Evolutionary conservation across 1,140 invertebrate genomes (phyloP), one percentile per base, ranked within the genome.

Genomic region (Fopius arisanus): DNA sequence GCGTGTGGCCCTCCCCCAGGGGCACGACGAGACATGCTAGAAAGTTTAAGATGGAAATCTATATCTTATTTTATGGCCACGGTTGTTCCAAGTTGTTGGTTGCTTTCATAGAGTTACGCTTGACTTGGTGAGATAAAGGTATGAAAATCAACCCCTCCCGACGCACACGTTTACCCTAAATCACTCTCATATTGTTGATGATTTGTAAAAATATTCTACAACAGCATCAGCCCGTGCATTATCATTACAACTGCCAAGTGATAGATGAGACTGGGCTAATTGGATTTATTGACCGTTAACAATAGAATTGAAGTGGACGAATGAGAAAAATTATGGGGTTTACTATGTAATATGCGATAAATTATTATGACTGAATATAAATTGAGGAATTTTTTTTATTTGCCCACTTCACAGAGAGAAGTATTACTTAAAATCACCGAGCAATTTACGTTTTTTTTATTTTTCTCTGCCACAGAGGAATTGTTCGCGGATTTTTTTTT

Each of bases 1-100:
- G 43, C 43, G 43, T 48, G 43, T 48, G 5, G 43, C 43, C 43
- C 43, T n/a, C 43, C 43, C 43, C 28, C 72, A 67, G 28, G 40
- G 29, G 33, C 51, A 67, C 67, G 41, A 29, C 33, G 43, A 14
- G 43, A 48, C 43, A 48, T 48, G 43, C 78, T 85, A 83, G 82
- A 85, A 85, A 84, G 83, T 84, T 80, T 79, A 82, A 84, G 84
- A 85, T 85, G 84, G 82, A 85, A 85, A 85, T 85, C 84, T 85
- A 84, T 84, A 85, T 85, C 83, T 84, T 84, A 85, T 83, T 85
- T 83, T 85, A 84, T 77, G 78, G 76, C 79, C 43, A 14, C 7
- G n/a, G 16, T 37, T 48, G 43, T 16, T 48, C 16, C 43, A 48
- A 48, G 43, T 48, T 48, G 43, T 48, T 48, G 43, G 14, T 48